Base-by-base conservation (phyloP, 1,140 invertebrate species). In the Sitophilus oryzae region DNA sequence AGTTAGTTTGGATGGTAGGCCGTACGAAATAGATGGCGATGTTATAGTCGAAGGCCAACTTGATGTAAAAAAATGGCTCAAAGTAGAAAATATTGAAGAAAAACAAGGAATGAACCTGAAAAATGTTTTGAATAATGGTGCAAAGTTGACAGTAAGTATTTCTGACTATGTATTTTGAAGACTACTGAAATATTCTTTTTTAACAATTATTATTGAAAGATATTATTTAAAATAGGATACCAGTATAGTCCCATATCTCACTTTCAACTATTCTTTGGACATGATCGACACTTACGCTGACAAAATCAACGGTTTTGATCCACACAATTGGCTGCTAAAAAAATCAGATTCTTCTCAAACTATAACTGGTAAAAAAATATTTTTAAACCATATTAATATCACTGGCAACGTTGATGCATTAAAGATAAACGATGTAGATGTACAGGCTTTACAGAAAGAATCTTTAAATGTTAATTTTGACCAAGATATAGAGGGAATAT, bases 1-100 rank as follows among this genome's bases (percentile, higher is more conserved):
- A 4, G 67, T 68, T 23, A 65, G 63, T 2, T 69, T 73, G 3
- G 55, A 73, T 34, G 58, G 69, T 11, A 56, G 70, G 20, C 8
- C 34, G 4, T 34, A 65, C 2, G 36, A 74, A 0, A 37, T 74
- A 2, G 58, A 65, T 14, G 74, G 71, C 1, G 67, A 76, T 59
- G 71, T 67, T 53, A 63, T 56, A 1, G 72, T 77, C 5, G 61
- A 62, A 15, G 73, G 74, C 18, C 59, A 71, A 47, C 70, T 73
- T 3, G 61, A 59, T 10, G 67, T 76, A 22, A 65, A 66, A 15
- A 52, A 67, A 16, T 18, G 60, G 14, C 9, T 77, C 2, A 57
- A 62, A 45, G 51, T 60, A 9, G 16, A 52, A 9, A 71, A 77
- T 61, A 52, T 76, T 11, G 22, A 58, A 3, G 62, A 65, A 4